These are phyloP conservation scores for Aphidius colemani DNA, from an alignment of 2,888 invertebrate genomes.

Conservation along the genomic window DNA sequence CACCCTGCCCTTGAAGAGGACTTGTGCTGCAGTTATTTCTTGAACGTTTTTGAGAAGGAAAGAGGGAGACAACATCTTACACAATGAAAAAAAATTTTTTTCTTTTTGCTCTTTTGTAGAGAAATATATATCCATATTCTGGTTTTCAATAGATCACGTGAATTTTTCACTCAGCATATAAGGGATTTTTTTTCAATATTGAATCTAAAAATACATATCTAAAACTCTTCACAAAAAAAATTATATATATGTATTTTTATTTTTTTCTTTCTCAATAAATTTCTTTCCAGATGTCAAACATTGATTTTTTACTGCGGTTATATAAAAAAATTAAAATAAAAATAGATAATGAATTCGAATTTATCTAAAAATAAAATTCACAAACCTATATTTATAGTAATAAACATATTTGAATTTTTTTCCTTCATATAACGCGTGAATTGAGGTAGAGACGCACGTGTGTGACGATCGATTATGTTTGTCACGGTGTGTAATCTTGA, in stretches of 20 bases:
- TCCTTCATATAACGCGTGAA: neutral
- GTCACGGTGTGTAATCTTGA: slow-evolving; percentile 3
- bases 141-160: too few species aligned
- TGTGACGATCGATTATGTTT: slow-evolving; percentile 17
- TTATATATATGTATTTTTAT: too few species aligned
- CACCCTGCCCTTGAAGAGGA: too few species aligned
- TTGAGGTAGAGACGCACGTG: neutral
- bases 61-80: neutral
- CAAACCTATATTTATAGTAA: slow-evolving; percentile 1
- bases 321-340: slow-evolving; percentile 19
- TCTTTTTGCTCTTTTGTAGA: slow-evolving; percentile 17
- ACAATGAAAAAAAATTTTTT: neutral
- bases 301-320: slow-evolving; percentile 31
- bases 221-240: too few species aligned
- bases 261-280: slow-evolving; percentile 24
- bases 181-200: too few species aligned
- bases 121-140: too few species aligned
- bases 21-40: too few species aligned
- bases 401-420: slow-evolving; percentile 4
- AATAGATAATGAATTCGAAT: slow-evolving; percentile 8
- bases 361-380: slow-evolving; percentile 5
- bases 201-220: too few species aligned
- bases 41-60: too few species aligned
- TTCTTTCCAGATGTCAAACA: slow-evolving; percentile 36
- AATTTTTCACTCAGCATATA: too few species aligned